These are phyloP conservation scores for Therioaphis trifolii DNA, from an alignment of 2,888 invertebrate genomes.

Conservation along the genomic window DNA sequence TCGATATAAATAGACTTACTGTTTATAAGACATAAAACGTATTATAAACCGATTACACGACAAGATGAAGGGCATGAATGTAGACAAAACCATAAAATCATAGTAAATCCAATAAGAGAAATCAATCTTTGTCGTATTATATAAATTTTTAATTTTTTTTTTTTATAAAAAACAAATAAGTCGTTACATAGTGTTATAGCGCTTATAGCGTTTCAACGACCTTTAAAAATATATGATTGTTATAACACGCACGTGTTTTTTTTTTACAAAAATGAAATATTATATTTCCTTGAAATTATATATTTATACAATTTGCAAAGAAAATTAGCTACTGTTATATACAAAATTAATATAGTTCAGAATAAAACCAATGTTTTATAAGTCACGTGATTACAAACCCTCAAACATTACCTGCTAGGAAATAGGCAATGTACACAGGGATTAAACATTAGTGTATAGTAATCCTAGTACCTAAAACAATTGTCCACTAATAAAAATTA, in stretches of 20 bases:
- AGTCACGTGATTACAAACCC: background rate
- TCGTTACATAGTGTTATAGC: background rate
- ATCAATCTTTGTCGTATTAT: constrained; percentile 41
- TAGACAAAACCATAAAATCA: background rate
- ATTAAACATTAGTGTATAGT: background rate
- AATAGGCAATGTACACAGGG: background rate
- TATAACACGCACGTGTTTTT: background rate
- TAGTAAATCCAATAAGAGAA: constrained; percentile 28
- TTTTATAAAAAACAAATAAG: background rate
- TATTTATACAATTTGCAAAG: background rate
- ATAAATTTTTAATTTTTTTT: background rate
- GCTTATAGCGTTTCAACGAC: background rate
- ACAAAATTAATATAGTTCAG: background rate
- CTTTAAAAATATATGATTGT: background rate
- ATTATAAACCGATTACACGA: constrained; percentile 35
- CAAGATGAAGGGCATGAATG: background rate
- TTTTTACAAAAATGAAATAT: background rate
- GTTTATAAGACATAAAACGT: constrained; percentile 41
- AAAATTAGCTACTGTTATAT: background rate
- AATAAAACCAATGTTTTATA: background rate
- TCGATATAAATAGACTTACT: constrained; percentile 37
- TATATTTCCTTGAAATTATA: background rate
- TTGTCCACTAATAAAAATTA: background rate
- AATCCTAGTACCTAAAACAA: background rate
- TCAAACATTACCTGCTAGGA: background rate